Evolutionary conservation across 2,888 invertebrate genomes (phyloP), one percentile per base, ranked within the genome.

Genomic region (Cloeon dipterum): DNA sequence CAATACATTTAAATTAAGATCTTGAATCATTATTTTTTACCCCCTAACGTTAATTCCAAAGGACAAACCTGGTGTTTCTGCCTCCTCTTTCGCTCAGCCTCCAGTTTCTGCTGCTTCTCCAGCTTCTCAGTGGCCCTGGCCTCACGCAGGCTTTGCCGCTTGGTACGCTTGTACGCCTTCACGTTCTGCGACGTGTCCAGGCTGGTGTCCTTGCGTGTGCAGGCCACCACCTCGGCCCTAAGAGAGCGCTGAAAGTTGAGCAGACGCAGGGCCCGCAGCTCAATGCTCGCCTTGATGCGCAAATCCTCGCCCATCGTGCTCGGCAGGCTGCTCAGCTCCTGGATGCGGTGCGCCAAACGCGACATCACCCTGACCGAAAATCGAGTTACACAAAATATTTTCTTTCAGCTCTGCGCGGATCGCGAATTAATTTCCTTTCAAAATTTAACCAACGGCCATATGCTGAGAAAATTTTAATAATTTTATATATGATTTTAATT

Each of bases 21-120:
- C n/a, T n/a, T n/a, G n/a, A n/a, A n/a, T n/a, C n/a, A n/a, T n/a
- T n/a, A n/a, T n/a, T n/a, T n/a, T n/a, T n/a, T n/a, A n/a, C n/a
- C n/a, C n/a, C n/a, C n/a, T n/a, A n/a, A n/a, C n/a, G n/a, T n/a
- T n/a, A n/a, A n/a, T n/a, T 10, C 19, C 10, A 8, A 33, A 37
- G 7, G 10, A 25, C 18, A 20, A 38, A 45, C 45, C 39, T 46
- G 51, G 48, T 71, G 70, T 46, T 66, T 65, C 48, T 68, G 68
- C 16, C 67, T 50, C 35, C 62, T 54, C 47, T 64, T 64, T 35
- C 63, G 53, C 47, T 70, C 69, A 40, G 65, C 64, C 47, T 71
- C 69, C 42, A 67, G 47, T 47, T 68, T 66, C 51, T 68, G 68
- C 47, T 70, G 68, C 49, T 68, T 68, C 48, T 71, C 70, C 16